These are phyloP conservation scores for Sebastes wilsoni DNA, from an alignment of 2,797 vertebrate species.

Conservation along the genomic window DNA sequence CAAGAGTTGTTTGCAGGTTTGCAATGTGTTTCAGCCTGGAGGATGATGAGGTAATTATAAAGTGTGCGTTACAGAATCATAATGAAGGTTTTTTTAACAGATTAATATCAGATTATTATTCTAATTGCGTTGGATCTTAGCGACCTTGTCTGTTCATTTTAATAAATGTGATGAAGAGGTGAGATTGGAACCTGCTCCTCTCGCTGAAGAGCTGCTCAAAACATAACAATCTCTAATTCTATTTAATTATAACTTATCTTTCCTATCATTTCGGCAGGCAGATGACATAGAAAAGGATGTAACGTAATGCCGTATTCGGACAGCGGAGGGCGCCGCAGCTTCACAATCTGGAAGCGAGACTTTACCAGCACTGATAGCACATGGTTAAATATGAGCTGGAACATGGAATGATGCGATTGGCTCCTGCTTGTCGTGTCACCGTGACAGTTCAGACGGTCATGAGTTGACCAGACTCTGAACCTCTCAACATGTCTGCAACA, in stretches of 20 bases:
- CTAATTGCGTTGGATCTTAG: background rate
- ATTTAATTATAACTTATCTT: background rate
- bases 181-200: background rate
- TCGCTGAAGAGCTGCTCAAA: background rate
- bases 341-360: background rate
- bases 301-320: background rate
- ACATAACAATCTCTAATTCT: background rate
- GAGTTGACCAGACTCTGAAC: constrained; percentile 45
- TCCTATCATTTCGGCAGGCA: background rate
- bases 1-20: constrained; percentile 11
- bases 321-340: constrained; percentile 51
- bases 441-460: constrained; percentile 16
- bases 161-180: background rate
- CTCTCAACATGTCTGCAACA: constrained; percentile 11
- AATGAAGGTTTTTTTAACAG: background rate
- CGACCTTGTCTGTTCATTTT: background rate
- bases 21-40: background rate
- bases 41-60: background rate
- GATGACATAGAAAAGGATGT: rapidly evolving
- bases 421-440: constrained; percentile 22
- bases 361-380: background rate
- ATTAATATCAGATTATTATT: constrained; percentile 3
- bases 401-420: constrained; percentile 42
- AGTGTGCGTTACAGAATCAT: background rate
- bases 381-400: constrained; percentile 26